phyloP scores from a whole-genome alignment of 2,888 invertebrate genomes.

The Antheraea assamensis region DNA sequence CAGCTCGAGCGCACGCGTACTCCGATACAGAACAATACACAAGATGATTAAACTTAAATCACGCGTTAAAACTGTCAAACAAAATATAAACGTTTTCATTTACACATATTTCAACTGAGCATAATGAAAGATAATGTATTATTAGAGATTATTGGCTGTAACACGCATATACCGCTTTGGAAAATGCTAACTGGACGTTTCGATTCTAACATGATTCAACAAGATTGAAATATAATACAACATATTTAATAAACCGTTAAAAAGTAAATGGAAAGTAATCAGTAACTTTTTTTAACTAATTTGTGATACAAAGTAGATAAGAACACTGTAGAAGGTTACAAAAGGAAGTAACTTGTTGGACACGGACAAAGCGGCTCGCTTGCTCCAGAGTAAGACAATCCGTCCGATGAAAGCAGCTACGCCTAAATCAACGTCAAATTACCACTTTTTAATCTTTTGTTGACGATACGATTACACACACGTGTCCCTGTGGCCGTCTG shows the following conservation, averaged over 20 bases:
- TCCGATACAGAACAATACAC: constrained; percentile 22
- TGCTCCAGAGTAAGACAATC: constrained; percentile 68
- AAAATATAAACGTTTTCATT: neutral
- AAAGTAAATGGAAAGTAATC: neutral
- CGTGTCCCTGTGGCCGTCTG: constrained; percentile 61
- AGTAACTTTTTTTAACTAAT: neutral
- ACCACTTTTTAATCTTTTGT: constrained; percentile 80
- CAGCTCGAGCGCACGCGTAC: constrained; percentile 49
- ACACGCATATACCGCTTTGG: neutral
- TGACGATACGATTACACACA: constrained; percentile 75
- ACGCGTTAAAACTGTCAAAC: neutral
- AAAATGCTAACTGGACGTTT: neutral
- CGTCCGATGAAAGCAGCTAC: constrained; percentile 63
- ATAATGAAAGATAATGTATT: neutral
- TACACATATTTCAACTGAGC: neutral
- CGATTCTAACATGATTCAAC: neutral
- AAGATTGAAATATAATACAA: neutral
- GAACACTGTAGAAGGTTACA: constrained; percentile 54
- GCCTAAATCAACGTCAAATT: constrained; percentile 81
- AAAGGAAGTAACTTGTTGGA: constrained; percentile 37
- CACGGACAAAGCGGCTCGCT: constrained; percentile 59
- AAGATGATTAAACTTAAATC: constrained; percentile 27
- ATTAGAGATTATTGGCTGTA: neutral
- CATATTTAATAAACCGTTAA: neutral
- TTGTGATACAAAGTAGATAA: constrained; percentile 59